Evolutionary conservation across 2,888 invertebrate species (phyloP).

Genomic region (Luperina testacea): DNA sequence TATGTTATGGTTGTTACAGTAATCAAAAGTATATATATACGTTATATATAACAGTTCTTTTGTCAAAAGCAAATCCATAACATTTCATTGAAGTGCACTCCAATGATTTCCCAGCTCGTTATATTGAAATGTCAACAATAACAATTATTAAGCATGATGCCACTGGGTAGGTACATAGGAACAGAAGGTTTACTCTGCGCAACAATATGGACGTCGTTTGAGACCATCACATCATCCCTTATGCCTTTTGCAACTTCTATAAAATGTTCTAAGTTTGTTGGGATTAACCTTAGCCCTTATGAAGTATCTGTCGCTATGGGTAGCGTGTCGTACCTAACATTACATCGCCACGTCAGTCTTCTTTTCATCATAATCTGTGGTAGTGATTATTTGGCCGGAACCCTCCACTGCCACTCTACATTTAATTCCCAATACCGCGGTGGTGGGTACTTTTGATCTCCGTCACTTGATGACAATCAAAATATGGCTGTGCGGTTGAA

Average conservation of each 20-base stretch:
- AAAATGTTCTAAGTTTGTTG: background rate
- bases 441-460: slow-evolving; percentile 48
- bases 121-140: slow-evolving; percentile 36
- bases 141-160: slow-evolving; percentile 6
- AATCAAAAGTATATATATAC: background rate
- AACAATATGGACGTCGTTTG: background rate
- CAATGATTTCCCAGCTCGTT: slow-evolving; percentile 35
- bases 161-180: background rate
- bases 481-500: slow-evolving; percentile 54
- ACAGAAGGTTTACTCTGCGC: background rate
- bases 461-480: slow-evolving; percentile 59
- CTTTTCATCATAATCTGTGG: background rate
- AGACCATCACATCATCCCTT: background rate
- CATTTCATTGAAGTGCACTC: slow-evolving; percentile 35
- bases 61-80: slow-evolving; percentile 12
- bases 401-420: slow-evolving; percentile 18
- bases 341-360: background rate
- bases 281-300: background rate
- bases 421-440: slow-evolving; percentile 39
- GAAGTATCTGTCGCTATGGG: background rate
- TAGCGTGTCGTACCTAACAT: background rate
- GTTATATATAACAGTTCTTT: background rate
- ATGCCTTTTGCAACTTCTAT: background rate
- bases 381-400: slow-evolving; percentile 12
- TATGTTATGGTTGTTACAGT: background rate